phyloP scores from a whole-genome alignment of 2,113 vertebrate genomes.

The Phrynosoma platyrhinos region DNA sequence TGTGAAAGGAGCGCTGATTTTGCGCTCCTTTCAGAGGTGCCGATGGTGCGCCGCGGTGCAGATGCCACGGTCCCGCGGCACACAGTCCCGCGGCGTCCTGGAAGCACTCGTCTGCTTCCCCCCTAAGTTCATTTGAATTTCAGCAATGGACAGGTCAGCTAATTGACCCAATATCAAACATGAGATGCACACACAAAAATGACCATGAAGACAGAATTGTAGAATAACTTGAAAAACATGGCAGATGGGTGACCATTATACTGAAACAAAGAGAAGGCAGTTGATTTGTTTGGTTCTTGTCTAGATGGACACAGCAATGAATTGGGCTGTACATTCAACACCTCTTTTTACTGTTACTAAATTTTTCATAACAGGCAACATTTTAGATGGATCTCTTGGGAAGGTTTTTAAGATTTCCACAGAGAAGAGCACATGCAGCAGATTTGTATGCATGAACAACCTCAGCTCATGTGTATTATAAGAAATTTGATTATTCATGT shows the following conservation, averaged over 20 bases:
- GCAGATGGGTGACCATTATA: constrained; percentile 29
- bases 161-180: constrained; percentile 28
- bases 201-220: constrained; percentile 35
- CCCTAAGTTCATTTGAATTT: constrained; percentile 41
- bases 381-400: not conserved
- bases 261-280: not conserved
- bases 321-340: not conserved
- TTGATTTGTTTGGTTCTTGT: not conserved
- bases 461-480: not conserved
- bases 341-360: not conserved
- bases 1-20: too few relatives aligned
- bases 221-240: not conserved
- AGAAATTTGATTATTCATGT: not conserved
- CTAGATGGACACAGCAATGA: not conserved
- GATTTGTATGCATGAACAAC: not conserved
- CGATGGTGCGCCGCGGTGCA: too few relatives aligned
- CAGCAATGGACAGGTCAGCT: constrained; percentile 23
- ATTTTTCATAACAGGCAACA: fast-evolving
- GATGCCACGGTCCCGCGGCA: too few relatives aligned
- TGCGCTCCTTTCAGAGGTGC: too few relatives aligned
- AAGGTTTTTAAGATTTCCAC: constrained; percentile 9
- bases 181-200: constrained; percentile 24
- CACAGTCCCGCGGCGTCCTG: too few relatives aligned
- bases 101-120: too few relatives aligned
- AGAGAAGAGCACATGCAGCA: not conserved